Percentiles rank a stretch among this genome's conserved stretches.
phyloP scores from a whole-genome alignment of 2,113 vertebrate species.

The Neotoma lepida region DNA sequence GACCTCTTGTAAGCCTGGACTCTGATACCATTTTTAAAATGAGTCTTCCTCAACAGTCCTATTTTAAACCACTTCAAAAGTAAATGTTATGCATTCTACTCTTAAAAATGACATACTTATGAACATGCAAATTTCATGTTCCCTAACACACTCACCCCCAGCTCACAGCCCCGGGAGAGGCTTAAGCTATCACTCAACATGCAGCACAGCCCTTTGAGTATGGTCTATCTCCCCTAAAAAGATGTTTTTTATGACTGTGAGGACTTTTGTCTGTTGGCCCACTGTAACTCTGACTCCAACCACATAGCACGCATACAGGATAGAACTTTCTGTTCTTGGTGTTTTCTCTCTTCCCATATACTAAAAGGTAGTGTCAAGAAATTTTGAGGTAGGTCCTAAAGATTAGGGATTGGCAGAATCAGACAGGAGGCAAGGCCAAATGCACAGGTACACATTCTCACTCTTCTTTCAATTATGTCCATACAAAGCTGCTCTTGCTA shows the following conservation, averaged over 20 bases:
- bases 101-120: background rate
- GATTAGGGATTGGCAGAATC: conserved; percentile 4
- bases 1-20: background rate
- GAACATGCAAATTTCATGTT: background rate
- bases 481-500: background rate
- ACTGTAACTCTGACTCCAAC: background rate
- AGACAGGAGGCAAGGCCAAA: conserved; percentile 15
- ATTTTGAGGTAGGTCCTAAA: conserved; percentile 24
- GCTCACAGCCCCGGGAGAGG: background rate
- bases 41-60: background rate
- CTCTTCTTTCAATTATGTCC: background rate
- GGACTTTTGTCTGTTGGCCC: background rate
- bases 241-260: background rate
- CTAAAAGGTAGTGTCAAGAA: conserved; percentile 25
- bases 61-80: background rate
- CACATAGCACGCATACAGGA: background rate
- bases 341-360: background rate
- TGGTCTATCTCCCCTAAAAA: background rate
- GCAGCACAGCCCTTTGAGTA: background rate
- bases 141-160: background rate
- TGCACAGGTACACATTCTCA: background rate
- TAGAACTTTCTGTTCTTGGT: background rate
- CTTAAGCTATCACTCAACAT: background rate
- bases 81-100: background rate
- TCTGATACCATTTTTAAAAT: background rate